Evolutionary conservation across 2,797 vertebrate species (phyloP), one percentile per base, ranked within the genome.

Genomic region (Syngnathus acus): DNA sequence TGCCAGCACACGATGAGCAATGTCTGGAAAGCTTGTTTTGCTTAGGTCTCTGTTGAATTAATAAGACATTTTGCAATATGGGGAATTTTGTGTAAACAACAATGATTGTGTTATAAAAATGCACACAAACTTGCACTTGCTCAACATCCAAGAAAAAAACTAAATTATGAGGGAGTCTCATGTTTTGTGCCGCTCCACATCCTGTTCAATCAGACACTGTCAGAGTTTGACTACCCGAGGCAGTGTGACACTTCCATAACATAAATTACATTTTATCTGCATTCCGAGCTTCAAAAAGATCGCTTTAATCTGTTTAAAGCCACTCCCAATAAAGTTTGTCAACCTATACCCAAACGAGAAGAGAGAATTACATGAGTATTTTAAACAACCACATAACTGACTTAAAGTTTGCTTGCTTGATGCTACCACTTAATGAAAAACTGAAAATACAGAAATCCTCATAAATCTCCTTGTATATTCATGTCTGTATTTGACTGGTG

Each of bases 1-100:
- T 62, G 60, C 60, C 60, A 62, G 43, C 60, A 62, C 42, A 45
- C 60, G 13, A 45, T 62, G 60, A 68, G 62, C 78, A 64, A 65
- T 65, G 55, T 75, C 72, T 62, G 54, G 26, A 78, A 62, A 79
- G 14, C 23, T 61, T 0, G 38, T 65, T 61, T 47, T 61, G 0
- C 43, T 64, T 58, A 51, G 37, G 0, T 38, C 64, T 58, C 58
- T 16, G 67, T 67, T 58, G 48, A 16, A 65, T 73, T 64, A 26
- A 62, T 45, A 26, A 16, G 60, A 62, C 60, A 9, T 61, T 61
- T 42, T 21, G 39, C 59, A 32, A 23, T 58, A 17, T 58, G 16
- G 55, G 32, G 32, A 16, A 3, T 8, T 42, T 45, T 45, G n/a
- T 4, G 21, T 45, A 43, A 62, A 62, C 43, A 62, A 62, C 42